Conservation (phyloP, 2,797 vertebrate species). For the Platalea minor region DNA sequence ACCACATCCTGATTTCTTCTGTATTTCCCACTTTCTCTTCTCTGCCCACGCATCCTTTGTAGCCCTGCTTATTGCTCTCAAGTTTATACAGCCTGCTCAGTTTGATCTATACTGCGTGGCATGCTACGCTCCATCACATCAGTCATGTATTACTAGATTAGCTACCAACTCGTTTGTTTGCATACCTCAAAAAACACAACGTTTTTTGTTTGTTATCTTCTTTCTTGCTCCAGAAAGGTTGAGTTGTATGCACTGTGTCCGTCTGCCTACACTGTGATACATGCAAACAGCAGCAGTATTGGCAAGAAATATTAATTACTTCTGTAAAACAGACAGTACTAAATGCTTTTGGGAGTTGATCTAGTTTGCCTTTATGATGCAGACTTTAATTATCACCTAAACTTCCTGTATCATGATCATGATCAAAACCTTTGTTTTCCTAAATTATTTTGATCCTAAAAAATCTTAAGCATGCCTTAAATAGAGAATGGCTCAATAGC, state of each 20-base stretch:
- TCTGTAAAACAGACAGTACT: not conserved
- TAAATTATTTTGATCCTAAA: not conserved
- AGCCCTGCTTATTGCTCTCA: not conserved
- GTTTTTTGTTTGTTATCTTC: not conserved
- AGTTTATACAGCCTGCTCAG: not conserved
- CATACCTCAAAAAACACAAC: not conserved
- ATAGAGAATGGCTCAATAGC: not conserved
- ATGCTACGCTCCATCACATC: not conserved
- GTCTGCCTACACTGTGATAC: not conserved
- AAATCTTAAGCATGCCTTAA: not conserved
- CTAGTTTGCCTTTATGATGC: not conserved
- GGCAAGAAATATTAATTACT: not conserved
- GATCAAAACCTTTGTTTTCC: not conserved
- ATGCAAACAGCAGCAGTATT: not conserved
- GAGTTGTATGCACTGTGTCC: not conserved
- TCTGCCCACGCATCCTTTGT: not conserved
- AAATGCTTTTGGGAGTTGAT: not conserved
- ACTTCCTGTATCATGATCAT: not conserved
- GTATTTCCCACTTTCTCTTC: not conserved
- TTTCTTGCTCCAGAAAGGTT: not conserved
- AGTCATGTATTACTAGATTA: not conserved
- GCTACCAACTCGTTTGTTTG: not conserved
- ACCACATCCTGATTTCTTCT: not conserved
- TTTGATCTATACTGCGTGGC: not conserved
- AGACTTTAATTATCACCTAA: not conserved